Percentiles rank a stretch among this genome's conserved stretches.
Conservation (phyloP, 1,140 invertebrate genomes). For the Microplitis demolitor region DNA sequence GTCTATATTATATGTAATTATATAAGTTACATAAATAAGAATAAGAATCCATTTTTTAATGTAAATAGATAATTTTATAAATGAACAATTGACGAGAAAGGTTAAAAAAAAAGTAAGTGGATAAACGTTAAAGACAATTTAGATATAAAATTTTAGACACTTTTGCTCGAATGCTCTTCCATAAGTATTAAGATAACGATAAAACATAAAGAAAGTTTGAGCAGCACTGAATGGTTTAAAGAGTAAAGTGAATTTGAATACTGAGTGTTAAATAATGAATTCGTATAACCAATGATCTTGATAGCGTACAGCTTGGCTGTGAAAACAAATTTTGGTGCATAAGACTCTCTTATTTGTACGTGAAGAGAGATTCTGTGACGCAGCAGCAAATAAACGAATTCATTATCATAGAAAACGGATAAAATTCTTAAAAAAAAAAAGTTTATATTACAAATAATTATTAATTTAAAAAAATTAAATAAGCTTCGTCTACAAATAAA, state of each 20-base stretch:
- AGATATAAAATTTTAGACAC: too few species aligned
- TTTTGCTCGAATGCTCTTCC: too few species aligned
- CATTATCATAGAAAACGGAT: too few species aligned
- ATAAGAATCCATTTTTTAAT: not conserved
- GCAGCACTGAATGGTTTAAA: too few species aligned
- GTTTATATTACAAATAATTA: too few species aligned
- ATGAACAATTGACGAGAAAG: not conserved
- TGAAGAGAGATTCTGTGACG: not conserved
- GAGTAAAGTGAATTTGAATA: not conserved
- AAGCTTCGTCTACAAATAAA: too few species aligned
- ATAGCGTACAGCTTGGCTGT: slow-evolving; percentile 12
- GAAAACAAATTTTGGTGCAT: slow-evolving; percentile 4
- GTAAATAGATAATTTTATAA: slow-evolving; percentile 1
- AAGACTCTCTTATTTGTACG: not conserved
- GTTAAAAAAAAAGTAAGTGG: not conserved
- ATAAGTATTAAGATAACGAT: too few species aligned
- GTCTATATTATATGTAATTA: slow-evolving; percentile 16
- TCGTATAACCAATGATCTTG: not conserved
- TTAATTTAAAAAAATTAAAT: too few species aligned
- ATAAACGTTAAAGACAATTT: too few species aligned
- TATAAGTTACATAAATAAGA: not conserved
- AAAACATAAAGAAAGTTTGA: too few species aligned
- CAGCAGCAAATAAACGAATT: not conserved
- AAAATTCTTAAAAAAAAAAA: too few species aligned
- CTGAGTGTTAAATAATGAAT: not conserved